These are phyloP conservation scores for Brachyhypopomus gauderio DNA, from an alignment of 2,113 vertebrate genomes.

Conservation along the genomic window DNA sequence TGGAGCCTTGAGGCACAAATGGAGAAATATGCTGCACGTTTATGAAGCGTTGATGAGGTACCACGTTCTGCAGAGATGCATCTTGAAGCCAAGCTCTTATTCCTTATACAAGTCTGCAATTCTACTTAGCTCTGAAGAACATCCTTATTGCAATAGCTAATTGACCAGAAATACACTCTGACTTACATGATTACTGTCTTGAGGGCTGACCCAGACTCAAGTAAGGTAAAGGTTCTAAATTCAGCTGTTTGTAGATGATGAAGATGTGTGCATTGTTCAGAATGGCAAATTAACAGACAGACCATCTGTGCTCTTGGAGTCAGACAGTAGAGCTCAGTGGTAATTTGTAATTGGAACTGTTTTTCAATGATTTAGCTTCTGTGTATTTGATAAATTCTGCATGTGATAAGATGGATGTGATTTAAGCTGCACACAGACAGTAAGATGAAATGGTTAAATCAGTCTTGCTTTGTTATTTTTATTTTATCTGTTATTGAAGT, in stretches of 20 bases:
- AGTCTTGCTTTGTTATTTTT: neutral
- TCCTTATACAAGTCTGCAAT: slow-evolving; percentile 4
- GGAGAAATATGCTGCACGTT: slow-evolving; percentile 25
- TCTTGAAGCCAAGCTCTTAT: neutral
- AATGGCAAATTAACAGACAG: neutral
- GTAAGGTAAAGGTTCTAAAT: no score
- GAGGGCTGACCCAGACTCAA: slow-evolving; percentile 13
- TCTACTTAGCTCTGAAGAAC: slow-evolving; percentile 19
- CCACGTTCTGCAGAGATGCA: slow-evolving; percentile 6
- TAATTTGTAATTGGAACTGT: neutral
- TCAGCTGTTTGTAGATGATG: slow-evolving; percentile 7
- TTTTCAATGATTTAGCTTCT: neutral
- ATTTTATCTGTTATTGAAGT: neutral
- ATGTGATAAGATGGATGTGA: no score
- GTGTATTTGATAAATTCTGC: neutral
- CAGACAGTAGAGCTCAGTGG: no score
- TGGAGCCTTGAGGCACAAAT: slow-evolving; percentile 26
- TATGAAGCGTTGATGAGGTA: slow-evolving; percentile 26
- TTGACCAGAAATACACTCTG: slow-evolving; percentile 24
- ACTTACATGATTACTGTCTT: slow-evolving; percentile 17
- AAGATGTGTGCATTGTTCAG: neutral
- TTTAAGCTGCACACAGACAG: no score
- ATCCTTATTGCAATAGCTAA: slow-evolving; percentile 36
- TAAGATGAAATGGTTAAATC: neutral
- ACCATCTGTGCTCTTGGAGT: neutral